Percentiles rank a stretch among this genome's conserved stretches.
Evolutionary conservation across 2,888 invertebrate genomes (phyloP).

Genomic region (Drosophila percnosoma): DNA sequence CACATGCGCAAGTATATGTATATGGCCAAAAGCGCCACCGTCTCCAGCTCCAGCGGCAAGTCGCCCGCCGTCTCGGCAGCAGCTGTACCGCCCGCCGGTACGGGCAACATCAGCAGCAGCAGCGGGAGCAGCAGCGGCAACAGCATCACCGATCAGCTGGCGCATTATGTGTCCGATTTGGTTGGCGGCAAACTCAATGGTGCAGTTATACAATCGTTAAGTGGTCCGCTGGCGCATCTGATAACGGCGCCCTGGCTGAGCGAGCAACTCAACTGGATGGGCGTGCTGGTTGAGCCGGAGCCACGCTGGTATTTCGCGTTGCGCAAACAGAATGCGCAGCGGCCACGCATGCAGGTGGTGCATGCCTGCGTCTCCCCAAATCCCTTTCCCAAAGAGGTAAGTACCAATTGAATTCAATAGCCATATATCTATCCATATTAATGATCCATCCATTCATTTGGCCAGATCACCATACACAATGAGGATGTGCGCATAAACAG

Average conservation of each 20-base stretch:
- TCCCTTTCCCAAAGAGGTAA: slow-evolving; percentile 90
- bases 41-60: slow-evolving; percentile 51
- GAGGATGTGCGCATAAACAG: slow-evolving; percentile 86
- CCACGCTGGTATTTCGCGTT: slow-evolving; percentile 90
- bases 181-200: slow-evolving; percentile 86
- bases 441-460: slow-evolving; percentile 8
- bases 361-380: slow-evolving; percentile 93
- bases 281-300: slow-evolving; percentile 91
- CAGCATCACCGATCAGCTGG: slow-evolving; percentile 81
- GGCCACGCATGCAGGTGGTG: slow-evolving; percentile 87
- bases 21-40: slow-evolving; percentile 45
- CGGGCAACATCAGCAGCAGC: slow-evolving; percentile 25
- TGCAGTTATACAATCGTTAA: slow-evolving; percentile 89
- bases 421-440: background rate
- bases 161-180: slow-evolving; percentile 83
- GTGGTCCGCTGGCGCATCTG: slow-evolving; percentile 87
- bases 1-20: slow-evolving; percentile 87
- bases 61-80: slow-evolving; percentile 38
- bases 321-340: slow-evolving; percentile 86
- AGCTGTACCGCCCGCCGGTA: slow-evolving; percentile 41
- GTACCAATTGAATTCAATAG: slow-evolving; percentile 4
- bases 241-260: slow-evolving; percentile 90
- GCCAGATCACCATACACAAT: slow-evolving; percentile 85
- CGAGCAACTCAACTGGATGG: slow-evolving; percentile 89
- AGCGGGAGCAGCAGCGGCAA: slow-evolving; percentile 16